Conservation (phyloP, 2,797 vertebrate species). For the Chromis chromis region DNA sequence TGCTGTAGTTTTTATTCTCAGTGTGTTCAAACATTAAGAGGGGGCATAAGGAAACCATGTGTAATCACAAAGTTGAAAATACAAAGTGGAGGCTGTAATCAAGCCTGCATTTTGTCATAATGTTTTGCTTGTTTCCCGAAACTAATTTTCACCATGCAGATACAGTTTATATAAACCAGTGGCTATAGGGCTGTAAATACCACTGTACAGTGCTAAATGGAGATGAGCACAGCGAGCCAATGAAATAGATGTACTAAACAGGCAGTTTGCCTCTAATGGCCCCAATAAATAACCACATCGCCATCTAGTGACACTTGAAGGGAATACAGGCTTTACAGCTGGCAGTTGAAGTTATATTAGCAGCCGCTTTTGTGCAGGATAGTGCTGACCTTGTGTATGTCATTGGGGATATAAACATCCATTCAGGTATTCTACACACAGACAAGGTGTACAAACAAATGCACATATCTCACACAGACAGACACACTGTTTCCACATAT, state of each 20-base stretch:
- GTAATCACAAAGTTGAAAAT: conserved; percentile 7
- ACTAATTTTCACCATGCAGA: conserved; percentile 32
- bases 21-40: background rate
- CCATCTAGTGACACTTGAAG: conserved; percentile 70
- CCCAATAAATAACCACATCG: conserved; percentile 60
- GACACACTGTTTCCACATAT: background rate
- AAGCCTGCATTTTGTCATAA: conserved; percentile 20
- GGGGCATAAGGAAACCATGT: background rate
- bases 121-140: conserved; percentile 28
- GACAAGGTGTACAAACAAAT: conserved; percentile 39
- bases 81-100: conserved; percentile 31
- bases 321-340: conserved; percentile 22
- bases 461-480: conserved; percentile 5
- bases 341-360: conserved; percentile 39
- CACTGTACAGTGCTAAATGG: conserved; percentile 46
- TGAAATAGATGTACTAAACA: conserved; percentile 54
- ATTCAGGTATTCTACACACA: conserved; percentile 54
- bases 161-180: conserved; percentile 48
- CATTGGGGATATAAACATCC: conserved; percentile 65
- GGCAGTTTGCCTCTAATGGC: conserved; percentile 30
- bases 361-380: conserved; percentile 46
- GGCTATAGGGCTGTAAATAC: conserved; percentile 47
- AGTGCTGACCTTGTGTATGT: conserved; percentile 72
- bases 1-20: background rate
- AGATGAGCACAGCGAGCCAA: conserved; percentile 51